Base-by-base conservation (phyloP, 1,140 invertebrate genomes). In the Muscidifurax raptorellus region DNA sequence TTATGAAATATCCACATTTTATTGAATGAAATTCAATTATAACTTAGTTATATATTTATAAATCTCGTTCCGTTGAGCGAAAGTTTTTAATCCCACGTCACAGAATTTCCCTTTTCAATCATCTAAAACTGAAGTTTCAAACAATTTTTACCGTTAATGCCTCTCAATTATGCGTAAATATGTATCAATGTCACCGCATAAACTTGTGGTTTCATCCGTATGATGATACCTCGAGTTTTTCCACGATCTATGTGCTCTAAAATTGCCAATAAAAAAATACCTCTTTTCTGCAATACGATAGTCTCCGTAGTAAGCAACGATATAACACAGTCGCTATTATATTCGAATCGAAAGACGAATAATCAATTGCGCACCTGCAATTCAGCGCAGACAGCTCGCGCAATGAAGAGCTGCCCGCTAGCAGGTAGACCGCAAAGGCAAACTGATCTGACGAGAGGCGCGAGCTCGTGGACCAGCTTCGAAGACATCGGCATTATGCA, bases 401-500 rank as follows among this genome's bases (percentile, higher is more conserved):
- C 94, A 7, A 96, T 87, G 86, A 94, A 94, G 36, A 92, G 93
- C 89, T 96, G 96, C 2, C 95, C 95, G 25, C 81, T 79, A 89
- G 92, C 9, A 0, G 92, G 89, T 0, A 95, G 93, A 2, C 96
- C 96, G 64, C 92, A 93, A 9, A 96, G 90, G 67, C 95, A 90
- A 30, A 96, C 90, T 1, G 95, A 95, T 88, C 94, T 94, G 5
- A 94, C 91, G 69, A 95, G 90, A 7, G 95, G 95, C 13, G 94
- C 93, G 52, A 94, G 88, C 80, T 93, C 90, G 88, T 95, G 94
- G 15, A 95, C 92, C 36, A 92, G 90, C 80, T 91, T 90, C 28
- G 95, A 95, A 40, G 94, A 94, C 40, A 96, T 89, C 2, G 95
- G 95, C 40, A 96, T 90, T 79, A 96, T 94, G 83, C 94, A 95